Conservation (phyloP, 1,140 invertebrate genomes). For the Zaprionus taronus region DNA sequence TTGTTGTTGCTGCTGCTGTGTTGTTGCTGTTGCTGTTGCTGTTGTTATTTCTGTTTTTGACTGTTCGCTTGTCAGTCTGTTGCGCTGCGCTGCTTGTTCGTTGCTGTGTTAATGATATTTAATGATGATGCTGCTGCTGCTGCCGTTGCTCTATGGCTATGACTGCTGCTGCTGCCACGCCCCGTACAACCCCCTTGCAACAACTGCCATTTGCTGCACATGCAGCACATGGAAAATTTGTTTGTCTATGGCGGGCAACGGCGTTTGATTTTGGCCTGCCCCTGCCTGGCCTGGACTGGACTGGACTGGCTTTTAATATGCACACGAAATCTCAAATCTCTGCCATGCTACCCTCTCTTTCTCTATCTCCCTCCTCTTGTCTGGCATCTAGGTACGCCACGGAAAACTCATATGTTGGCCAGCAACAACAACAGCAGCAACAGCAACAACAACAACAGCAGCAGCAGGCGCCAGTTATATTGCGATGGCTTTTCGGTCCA, state of each 20-base stretch:
- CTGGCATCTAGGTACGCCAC: neutral
- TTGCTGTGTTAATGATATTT: constrained; percentile 81
- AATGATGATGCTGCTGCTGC: constrained; percentile 67
- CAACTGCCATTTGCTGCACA: constrained; percentile 49
- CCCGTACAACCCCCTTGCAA: constrained; percentile 2
- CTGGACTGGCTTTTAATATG: constrained; percentile 51
- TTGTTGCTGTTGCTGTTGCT: constrained; percentile 44
- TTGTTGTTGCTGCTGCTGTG: constrained; percentile 41
- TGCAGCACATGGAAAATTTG: constrained; percentile 44
- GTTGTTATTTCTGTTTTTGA: constrained; percentile 58
- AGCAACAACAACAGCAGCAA: constrained; percentile 11
- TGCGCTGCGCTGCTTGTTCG: constrained; percentile 65
- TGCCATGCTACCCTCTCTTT: neutral
- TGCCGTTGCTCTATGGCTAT: constrained; percentile 29
- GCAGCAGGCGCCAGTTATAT: constrained; percentile 73
- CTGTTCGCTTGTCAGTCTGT: constrained; percentile 40
- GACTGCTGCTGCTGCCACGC: constrained; percentile 24
- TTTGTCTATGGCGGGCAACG: constrained; percentile 39
- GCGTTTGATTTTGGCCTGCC: constrained; percentile 42
- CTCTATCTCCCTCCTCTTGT: neutral
- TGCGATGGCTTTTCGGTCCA: constrained; percentile 60
- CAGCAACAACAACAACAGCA: constrained; percentile 4
- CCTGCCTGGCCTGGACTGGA: neutral
- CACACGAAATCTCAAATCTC: constrained; percentile 52
- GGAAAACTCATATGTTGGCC: constrained; percentile 49